phyloP scores from a whole-genome alignment of 2,888 invertebrate genomes.

The Microctonus aethiopoides region DNA sequence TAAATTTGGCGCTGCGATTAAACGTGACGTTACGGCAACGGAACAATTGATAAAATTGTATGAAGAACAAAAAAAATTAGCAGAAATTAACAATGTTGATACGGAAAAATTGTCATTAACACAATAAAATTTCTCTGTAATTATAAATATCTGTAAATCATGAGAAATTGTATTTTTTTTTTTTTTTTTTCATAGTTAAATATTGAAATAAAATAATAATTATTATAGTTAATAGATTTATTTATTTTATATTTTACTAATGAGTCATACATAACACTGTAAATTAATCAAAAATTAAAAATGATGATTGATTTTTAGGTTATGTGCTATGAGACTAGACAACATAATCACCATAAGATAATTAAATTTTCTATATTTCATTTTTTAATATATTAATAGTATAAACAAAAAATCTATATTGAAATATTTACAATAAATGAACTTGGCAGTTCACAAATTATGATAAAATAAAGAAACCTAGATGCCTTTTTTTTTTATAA shows the following conservation, averaged over 20 bases:
- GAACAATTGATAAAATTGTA: constrained; percentile 77
- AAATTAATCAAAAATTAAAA: background rate
- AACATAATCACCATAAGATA: background rate
- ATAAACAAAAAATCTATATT: background rate
- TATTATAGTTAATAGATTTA: background rate
- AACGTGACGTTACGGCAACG: constrained; percentile 74
- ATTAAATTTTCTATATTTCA: background rate
- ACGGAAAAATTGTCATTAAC: too few relatives aligned
- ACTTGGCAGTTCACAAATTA: background rate
- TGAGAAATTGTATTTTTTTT: too few relatives aligned
- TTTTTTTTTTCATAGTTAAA: too few relatives aligned
- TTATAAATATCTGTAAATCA: too few relatives aligned
- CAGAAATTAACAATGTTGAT: constrained; percentile 3
- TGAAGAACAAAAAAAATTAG: constrained; percentile 69
- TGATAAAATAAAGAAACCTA: background rate
- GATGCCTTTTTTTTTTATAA: background rate
- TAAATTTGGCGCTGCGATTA: constrained; percentile 71
- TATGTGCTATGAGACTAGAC: background rate
- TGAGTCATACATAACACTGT: background rate
- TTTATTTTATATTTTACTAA: background rate
- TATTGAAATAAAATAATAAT: background rate
- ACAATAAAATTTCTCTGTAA: too few relatives aligned
- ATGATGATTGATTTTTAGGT: background rate
- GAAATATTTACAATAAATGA: background rate
- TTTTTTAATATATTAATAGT: background rate